Evolutionary conservation across 2,888 invertebrate species (phyloP).

Genomic region (Euzophera pinguis): DNA sequence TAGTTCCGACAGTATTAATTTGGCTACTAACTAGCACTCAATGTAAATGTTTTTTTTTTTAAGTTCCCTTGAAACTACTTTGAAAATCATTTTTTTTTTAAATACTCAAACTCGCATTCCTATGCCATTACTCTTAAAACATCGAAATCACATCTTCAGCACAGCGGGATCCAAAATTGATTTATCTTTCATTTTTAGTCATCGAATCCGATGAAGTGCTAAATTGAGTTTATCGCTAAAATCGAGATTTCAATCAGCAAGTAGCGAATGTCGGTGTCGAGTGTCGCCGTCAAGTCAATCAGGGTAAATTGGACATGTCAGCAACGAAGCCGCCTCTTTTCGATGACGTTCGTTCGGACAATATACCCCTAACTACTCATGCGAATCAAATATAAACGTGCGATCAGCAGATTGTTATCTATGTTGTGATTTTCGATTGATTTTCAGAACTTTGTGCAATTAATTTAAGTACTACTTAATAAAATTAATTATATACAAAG

Average conservation of each 20-base stretch:
- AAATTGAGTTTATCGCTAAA: slow-evolving; percentile 57
- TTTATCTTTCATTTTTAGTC: slow-evolving; percentile 39
- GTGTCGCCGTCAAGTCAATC: slow-evolving; percentile 58
- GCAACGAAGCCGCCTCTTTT: slow-evolving; percentile 35
- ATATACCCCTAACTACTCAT: background rate
- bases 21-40: too few species aligned
- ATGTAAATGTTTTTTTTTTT: too few species aligned
- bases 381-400: background rate
- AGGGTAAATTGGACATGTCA: slow-evolving; percentile 60
- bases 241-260: slow-evolving; percentile 59
- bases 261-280: slow-evolving; percentile 40
- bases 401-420: too few species aligned
- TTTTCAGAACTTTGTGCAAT: too few species aligned
- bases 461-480: too few species aligned
- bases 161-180: slow-evolving; percentile 26
- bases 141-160: background rate
- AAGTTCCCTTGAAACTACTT: too few species aligned
- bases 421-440: too few species aligned
- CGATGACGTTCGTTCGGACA: slow-evolving; percentile 29
- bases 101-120: too few species aligned
- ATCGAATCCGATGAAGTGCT: slow-evolving; percentile 36
- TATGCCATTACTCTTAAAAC: too few species aligned
- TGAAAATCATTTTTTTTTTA: too few species aligned
- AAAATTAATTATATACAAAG: too few species aligned
- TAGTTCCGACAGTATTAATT: too few species aligned